phyloP scores from a whole-genome alignment of 2,113 vertebrate genomes.

The Calidris pugnax region DNA sequence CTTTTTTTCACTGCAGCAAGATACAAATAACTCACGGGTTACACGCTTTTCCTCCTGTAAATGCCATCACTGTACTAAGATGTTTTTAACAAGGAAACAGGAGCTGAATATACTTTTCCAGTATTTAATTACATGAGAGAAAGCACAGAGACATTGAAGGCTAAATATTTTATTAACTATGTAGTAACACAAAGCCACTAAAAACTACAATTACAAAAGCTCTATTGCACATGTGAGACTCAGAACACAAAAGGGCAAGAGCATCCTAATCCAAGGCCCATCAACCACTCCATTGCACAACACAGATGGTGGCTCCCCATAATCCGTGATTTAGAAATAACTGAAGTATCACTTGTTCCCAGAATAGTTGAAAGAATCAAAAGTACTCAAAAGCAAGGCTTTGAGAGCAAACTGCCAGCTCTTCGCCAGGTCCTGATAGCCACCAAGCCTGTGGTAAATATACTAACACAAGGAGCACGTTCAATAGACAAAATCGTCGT shows the following conservation, averaged over 20 bases:
- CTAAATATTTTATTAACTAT: not conserved
- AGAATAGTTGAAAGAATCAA: not conserved
- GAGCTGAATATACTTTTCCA: not conserved
- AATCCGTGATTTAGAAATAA: not conserved
- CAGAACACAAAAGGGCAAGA: not conserved
- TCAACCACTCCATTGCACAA: not conserved
- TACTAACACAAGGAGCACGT: not conserved
- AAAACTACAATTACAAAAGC: not conserved
- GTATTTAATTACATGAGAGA: not conserved
- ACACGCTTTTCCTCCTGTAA: not conserved
- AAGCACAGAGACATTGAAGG: not conserved
- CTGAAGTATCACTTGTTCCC: not conserved
- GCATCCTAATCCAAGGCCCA: not conserved
- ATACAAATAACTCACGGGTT: not conserved
- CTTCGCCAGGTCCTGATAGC: not conserved
- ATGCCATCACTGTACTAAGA: not conserved
- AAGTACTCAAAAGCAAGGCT: not conserved
- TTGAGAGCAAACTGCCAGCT: not conserved
- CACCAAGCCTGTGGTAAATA: not conserved
- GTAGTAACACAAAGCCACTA: not conserved
- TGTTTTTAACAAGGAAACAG: not conserved
- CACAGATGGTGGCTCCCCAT: not conserved
- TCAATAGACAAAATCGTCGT: not conserved
- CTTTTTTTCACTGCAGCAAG: not conserved
- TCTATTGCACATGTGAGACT: not conserved